Percentiles rank a stretch among this genome's conserved stretches.
These are phyloP conservation scores for Dendrocincla fuliginosa DNA, from an alignment of 2,797 vertebrate species.

Conservation along the genomic window DNA sequence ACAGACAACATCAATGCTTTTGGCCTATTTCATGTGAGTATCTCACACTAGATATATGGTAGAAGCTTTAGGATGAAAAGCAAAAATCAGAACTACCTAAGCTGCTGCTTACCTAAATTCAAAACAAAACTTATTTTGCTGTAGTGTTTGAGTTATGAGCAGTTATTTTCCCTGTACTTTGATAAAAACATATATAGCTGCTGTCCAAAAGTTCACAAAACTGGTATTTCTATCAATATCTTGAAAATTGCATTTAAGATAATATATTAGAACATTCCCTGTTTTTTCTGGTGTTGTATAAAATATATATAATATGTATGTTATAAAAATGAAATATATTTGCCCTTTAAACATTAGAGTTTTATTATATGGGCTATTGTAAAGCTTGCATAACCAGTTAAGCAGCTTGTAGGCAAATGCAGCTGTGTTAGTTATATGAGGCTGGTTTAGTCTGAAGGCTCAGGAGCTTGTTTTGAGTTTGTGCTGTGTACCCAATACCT, in stretches of 20 bases:
- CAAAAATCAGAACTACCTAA: background rate
- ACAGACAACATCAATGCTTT: background rate
- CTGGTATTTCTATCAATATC: background rate
- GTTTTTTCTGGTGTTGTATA: background rate
- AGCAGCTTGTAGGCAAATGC: background rate
- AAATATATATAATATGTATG: background rate
- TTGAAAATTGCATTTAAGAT: background rate
- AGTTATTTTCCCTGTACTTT: background rate
- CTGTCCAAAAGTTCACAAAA: background rate
- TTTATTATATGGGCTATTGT: background rate
- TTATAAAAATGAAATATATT: background rate
- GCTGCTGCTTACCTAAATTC: background rate
- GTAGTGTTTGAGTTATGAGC: background rate
- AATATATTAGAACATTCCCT: background rate
- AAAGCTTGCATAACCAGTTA: constrained; percentile 46
- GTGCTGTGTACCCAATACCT: background rate
- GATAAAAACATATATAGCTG: background rate
- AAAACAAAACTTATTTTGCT: background rate
- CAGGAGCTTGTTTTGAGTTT: constrained; percentile 19
- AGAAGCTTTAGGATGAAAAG: background rate
- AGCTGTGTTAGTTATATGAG: background rate
- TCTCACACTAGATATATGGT: background rate
- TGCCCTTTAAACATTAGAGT: background rate
- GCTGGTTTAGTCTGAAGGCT: background rate
- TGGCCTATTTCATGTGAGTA: background rate